Conservation (phyloP, 2,888 invertebrate species). For the Leucoma salicis region DNA sequence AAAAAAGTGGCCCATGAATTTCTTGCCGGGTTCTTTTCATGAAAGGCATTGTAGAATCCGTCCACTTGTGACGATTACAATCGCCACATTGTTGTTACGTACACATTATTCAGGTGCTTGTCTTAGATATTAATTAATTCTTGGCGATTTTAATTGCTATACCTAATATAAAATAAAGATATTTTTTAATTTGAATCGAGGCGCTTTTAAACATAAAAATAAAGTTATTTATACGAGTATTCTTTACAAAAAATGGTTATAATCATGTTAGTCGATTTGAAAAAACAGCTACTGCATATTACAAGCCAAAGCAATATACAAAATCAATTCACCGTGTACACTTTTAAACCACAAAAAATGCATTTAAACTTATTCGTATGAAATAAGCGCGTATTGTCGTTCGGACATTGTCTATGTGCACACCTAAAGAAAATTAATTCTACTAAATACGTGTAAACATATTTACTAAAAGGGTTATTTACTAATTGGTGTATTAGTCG, state of each 20-base stretch:
- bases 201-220: too few relatives aligned
- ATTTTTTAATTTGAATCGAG: too few relatives aligned
- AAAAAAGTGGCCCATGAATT: too few relatives aligned
- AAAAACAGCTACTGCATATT: constrained; percentile 24
- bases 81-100: too few relatives aligned
- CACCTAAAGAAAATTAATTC: constrained; percentile 55
- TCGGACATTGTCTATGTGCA: constrained; percentile 63
- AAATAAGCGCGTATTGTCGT: constrained; percentile 58
- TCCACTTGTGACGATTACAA: too few relatives aligned
- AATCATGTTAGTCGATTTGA: constrained; percentile 14
- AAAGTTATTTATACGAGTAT: too few relatives aligned
- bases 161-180: too few relatives aligned
- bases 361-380: constrained; percentile 46
- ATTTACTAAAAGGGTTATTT: constrained; percentile 63
- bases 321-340: constrained; percentile 52
- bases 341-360: constrained; percentile 46
- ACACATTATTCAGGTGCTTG: too few relatives aligned
- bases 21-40: too few relatives aligned
- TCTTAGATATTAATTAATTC: too few relatives aligned
- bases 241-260: constrained; percentile 1
- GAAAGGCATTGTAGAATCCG: too few relatives aligned
- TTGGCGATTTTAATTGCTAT: too few relatives aligned
- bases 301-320: constrained; percentile 36
- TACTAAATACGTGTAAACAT: constrained; percentile 60
- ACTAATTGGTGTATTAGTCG: constrained; percentile 66